Evolutionary conservation across 2,797 vertebrate species (phyloP).

Genomic region (Erethizon dorsatum): DNA sequence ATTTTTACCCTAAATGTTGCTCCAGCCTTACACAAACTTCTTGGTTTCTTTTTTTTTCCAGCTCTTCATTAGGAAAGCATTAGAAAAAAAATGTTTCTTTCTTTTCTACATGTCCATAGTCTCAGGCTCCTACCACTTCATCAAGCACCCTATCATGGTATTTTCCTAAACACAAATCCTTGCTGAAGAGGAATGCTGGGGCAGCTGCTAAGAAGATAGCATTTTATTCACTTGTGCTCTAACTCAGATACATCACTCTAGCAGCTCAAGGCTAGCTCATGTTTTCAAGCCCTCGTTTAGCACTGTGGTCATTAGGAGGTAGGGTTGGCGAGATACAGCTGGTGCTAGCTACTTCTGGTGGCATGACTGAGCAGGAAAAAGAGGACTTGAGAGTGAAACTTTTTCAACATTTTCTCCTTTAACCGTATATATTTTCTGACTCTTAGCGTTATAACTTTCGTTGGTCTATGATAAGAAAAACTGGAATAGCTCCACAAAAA

Average conservation of each 20-base stretch:
- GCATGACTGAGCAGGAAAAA: background rate
- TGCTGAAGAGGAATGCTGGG: background rate
- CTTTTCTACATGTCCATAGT: background rate
- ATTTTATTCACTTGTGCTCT: background rate
- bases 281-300: background rate
- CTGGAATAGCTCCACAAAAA: background rate
- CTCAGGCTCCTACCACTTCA: background rate
- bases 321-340: background rate
- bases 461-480: background rate
- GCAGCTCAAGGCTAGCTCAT: background rate
- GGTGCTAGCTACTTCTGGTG: background rate
- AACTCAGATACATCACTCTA: background rate
- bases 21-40: background rate
- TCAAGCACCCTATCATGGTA: background rate
- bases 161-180: conserved; percentile 2
- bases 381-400: background rate
- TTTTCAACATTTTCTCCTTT: background rate
- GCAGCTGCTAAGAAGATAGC: background rate
- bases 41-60: background rate
- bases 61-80: background rate
- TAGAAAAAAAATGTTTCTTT: background rate
- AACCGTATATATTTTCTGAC: background rate
- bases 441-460: background rate
- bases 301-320: background rate
- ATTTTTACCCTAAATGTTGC: background rate